Evolutionary conservation across 2,888 invertebrate genomes (phyloP), one percentile per base, ranked within the genome.

Genomic region (Drosophila mimica): DNA sequence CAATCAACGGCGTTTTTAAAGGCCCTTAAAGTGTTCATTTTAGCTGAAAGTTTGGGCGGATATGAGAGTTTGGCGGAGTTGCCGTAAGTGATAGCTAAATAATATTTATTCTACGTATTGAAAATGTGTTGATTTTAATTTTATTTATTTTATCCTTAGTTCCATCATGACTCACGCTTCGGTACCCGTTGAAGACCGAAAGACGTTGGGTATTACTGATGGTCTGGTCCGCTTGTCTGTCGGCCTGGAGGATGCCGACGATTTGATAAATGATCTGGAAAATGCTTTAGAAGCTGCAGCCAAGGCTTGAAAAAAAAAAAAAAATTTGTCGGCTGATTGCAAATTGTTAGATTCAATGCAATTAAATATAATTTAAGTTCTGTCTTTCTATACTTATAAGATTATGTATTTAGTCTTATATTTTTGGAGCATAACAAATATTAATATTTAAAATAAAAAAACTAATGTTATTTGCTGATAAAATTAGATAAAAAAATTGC

Each of bases 1-100:
- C 95, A 97, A 82, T 96, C 97, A 0, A 94, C 94, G 66, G 95
- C 94, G 64, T 97, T 99, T 91, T 93, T 98, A 30, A 95, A 95
- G 81, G 92, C 95, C 8, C 93, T 98, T 36, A 96, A 97, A 94
- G 85, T 98, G 31, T 98, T 99, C 92, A 95, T 95, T 1, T 93
- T 98, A 60, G 99, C 99, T 6, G 99, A 99, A 92, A 99, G 98
- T 91, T 95, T 99, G 71, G 99, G 99, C 57, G 99, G 99, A 65
- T 98, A 96, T 90, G 99, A 99, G 92, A 98, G 98, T 91, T 95
- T 99, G 78, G 97, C 98, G 4, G 98, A 99, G 94, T 94, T 99
- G 80, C 99, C 99, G 96, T 97, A 94, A 95, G 96, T 95, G 73
- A 2, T 15, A 15, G n/a, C n/a, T n/a, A 76, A 49, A 13, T n/a